Base-by-base conservation (phyloP, 2,888 invertebrate species). In the Ashinkailepas kermadecensis region DNA sequence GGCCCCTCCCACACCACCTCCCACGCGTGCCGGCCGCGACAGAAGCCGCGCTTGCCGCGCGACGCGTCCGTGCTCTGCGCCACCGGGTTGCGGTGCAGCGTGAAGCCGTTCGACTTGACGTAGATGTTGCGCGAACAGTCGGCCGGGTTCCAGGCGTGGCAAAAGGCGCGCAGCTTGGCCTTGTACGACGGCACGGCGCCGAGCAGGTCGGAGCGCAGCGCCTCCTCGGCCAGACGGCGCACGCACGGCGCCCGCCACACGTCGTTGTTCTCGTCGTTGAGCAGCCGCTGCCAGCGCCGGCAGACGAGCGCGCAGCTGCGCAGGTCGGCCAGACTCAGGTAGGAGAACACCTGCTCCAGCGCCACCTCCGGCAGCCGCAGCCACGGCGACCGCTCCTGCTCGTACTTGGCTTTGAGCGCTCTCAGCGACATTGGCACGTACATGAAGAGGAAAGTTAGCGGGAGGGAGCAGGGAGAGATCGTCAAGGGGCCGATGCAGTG, bases 1-100 rank as follows among this genome's bases (percentile, higher is more conserved):
- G 99, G 99, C 23, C 99, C 98, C 89, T 97, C 97, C 97, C 97
- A 98, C 88, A 96, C 95, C 13, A 98, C 94, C 89, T 98, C 97
- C 98, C 98, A 98, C 56, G 96, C 94, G 89, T 98, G 98, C 84
- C 97, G 91, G 13, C 97, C 98, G 87, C 93, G 92, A 86, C 93
- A 90, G 88, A 97, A 97, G 1, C 97, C 87, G 80, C 95, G 92
- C 91, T 95, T 98, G 85, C 92, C 94, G 88, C 94, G 92, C 85
- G 93, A 94, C 84, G 95, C 97, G 89, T 99, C 99, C 82, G 98
- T 99, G 88, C 97, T 97, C 89, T 99, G 99, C 70, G 99, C 99
- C 81, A 99, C 96, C 80, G 99, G 99, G 89, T 98, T 97, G 87
- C 99, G 92, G 89, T 99, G 99, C 86, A 99, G 89, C 39, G 99